A percentile compares a stretch with the other conserved stretches of the same genome.
Conservation (phyloP, 1,140 invertebrate species). For the Agrypnia vestita region DNA sequence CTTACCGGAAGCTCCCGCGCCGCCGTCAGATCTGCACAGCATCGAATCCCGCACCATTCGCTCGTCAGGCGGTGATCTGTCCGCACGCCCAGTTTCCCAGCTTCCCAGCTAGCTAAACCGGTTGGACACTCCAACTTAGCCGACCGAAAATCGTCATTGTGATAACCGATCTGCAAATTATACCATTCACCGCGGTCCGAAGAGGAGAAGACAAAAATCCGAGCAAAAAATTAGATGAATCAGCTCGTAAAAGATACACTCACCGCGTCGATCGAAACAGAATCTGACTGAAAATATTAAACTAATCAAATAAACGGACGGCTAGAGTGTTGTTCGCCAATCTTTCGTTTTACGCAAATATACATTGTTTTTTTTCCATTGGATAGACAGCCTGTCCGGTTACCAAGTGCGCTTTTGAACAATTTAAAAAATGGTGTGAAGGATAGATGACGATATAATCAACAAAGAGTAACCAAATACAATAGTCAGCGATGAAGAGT, state of each 20-base stretch:
- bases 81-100: background rate
- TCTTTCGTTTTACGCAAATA: background rate
- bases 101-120: background rate
- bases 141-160: no score
- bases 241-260: no score
- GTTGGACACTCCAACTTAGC: background rate
- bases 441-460: background rate
- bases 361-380: no score
- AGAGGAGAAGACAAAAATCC: no score
- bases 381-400: no score
- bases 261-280: no score
- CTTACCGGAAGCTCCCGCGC: conserved; percentile 38
- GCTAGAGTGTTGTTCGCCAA: background rate
- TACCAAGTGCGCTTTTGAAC: background rate
- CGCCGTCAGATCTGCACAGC: background rate
- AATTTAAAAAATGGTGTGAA: background rate
- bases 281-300: no score
- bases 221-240: no score
- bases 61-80: background rate
- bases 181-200: no score
- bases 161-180: no score
- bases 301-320: background rate
- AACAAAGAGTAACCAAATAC: background rate
- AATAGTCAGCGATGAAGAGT: conserved; percentile 14
- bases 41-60: background rate